Evolutionary conservation across 2,797 vertebrate species (phyloP).

Genomic region (Discoglossus pictus): DNA sequence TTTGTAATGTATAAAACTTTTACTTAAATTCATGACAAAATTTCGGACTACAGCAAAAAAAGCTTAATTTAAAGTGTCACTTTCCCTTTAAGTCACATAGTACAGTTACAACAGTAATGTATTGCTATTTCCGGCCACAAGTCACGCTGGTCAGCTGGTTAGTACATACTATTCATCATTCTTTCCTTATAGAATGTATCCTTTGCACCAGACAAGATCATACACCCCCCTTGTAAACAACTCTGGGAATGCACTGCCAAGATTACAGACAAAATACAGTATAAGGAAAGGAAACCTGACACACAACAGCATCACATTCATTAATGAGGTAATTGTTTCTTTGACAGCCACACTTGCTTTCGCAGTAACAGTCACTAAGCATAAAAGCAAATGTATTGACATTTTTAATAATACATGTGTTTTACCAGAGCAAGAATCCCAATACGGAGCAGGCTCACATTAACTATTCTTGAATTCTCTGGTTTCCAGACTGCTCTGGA

Average conservation of each 20-base stretch:
- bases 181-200: conserved; percentile 40
- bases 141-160: too few relatives aligned
- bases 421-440: conserved; percentile 40
- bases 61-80: too few relatives aligned
- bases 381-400: conserved; percentile 39
- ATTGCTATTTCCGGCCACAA: neutral
- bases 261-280: conserved; percentile 14
- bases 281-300: conserved; percentile 27
- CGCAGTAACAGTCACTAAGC: conserved; percentile 42
- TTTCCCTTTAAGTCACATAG: too few relatives aligned
- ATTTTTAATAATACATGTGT: conserved; percentile 41
- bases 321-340: conserved; percentile 58
- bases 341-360: conserved; percentile 45
- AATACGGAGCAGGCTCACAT: neutral
- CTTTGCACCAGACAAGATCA: conserved; percentile 33
- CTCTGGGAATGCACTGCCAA: conserved; percentile 31
- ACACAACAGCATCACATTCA: conserved; percentile 20
- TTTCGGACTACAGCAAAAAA: too few relatives aligned
- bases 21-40: too few relatives aligned
- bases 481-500: conserved; percentile 46
- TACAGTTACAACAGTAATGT: too few relatives aligned
- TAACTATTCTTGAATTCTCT: conserved; percentile 19
- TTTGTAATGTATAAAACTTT: too few relatives aligned
- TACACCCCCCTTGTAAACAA: conserved; percentile 20
- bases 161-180: too few relatives aligned